Percentiles rank a stretch among this genome's conserved stretches.
Conservation (phyloP, 2,113 vertebrate genomes). For the Corythornis vintsioides region DNA sequence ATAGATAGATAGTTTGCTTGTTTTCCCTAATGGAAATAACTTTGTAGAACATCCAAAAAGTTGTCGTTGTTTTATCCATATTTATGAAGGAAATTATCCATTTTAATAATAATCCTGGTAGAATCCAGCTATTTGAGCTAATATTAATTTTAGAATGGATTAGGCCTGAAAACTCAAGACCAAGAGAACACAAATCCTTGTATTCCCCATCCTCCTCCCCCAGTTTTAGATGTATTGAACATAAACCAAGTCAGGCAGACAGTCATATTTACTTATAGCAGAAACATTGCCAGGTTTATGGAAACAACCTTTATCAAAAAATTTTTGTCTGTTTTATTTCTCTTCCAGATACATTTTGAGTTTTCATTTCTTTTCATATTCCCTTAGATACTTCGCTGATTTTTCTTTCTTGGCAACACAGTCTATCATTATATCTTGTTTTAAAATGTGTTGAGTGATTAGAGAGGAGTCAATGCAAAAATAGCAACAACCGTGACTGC, state of each 20-base stretch:
- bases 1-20: not conserved
- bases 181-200: slow-evolving; percentile 44
- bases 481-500: slow-evolving; percentile 47
- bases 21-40: not conserved
- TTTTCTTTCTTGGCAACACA: slow-evolving; percentile 63
- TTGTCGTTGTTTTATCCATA: slow-evolving; percentile 41
- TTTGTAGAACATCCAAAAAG: slow-evolving; percentile 30
- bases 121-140: slow-evolving; percentile 23
- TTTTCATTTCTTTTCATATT: slow-evolving; percentile 68
- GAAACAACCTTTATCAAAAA: slow-evolving; percentile 61
- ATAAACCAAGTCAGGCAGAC: slow-evolving; percentile 42
- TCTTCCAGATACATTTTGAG: slow-evolving; percentile 57
- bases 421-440: slow-evolving; percentile 66
- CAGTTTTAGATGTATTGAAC: not conserved
- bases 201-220: not conserved
- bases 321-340: slow-evolving; percentile 41
- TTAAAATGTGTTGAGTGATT: slow-evolving; percentile 74
- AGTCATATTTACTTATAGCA: slow-evolving; percentile 39
- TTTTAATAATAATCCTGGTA: slow-evolving; percentile 41
- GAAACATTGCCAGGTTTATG: slow-evolving; percentile 52
- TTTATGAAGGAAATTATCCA: slow-evolving; percentile 57
- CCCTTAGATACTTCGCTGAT: slow-evolving; percentile 65
- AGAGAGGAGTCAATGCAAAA: slow-evolving; percentile 64
- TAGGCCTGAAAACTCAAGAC: slow-evolving; percentile 47
- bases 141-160: slow-evolving; percentile 56